Evolutionary conservation across 2,888 invertebrate species (phyloP), one percentile per base, ranked within the genome.

Genomic region (Drosophila nr. perissopoda): DNA sequence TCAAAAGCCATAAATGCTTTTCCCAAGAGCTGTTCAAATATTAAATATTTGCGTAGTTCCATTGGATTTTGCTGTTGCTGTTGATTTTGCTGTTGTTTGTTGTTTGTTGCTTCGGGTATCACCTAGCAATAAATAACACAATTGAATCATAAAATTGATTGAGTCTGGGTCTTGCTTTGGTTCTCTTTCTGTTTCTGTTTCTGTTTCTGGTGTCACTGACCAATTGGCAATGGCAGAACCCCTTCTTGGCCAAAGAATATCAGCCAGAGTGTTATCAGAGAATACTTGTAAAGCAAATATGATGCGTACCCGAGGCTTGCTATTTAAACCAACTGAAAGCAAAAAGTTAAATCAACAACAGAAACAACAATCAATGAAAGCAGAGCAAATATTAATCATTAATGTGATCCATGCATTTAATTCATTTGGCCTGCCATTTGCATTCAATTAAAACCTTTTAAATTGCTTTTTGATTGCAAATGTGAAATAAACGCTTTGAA

Each of bases 11-110:
- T 18, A 8, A 4, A 53, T n/a, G 67, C 6, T 53, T 63, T 42
- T 27, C 13, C 21, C 42, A n/a, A 63, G 75, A 65, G 76, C 79
- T 77, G 51, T 63, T 56, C 57, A 76, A 77, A 76, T 63, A 77
- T 70, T 54, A 7, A 61, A 57, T 66, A 66, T 67, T 69, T 79
- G 63, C 49, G 53, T 60, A 54, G 40, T 60, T 61, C 38, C 36
- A 16, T 52, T 45, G 45, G 45, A 25, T 16, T 45, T 45, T 45
- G 13, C 4, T 40, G 40, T 65, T 65, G 49, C 29, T 40, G 18
- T 29, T 56, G 27, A 27, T 51, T 57, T 25, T 36, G 33, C 10
- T 64, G 21, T 31, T 40, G 21, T 18, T 61, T 61, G 45, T 38
- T 33, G 38, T 18, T 61, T 61, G 45, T 38, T 33, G 38, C 18